Base-by-base conservation (phyloP, 2,888 invertebrate species). In the Agonopterix arenella region DNA sequence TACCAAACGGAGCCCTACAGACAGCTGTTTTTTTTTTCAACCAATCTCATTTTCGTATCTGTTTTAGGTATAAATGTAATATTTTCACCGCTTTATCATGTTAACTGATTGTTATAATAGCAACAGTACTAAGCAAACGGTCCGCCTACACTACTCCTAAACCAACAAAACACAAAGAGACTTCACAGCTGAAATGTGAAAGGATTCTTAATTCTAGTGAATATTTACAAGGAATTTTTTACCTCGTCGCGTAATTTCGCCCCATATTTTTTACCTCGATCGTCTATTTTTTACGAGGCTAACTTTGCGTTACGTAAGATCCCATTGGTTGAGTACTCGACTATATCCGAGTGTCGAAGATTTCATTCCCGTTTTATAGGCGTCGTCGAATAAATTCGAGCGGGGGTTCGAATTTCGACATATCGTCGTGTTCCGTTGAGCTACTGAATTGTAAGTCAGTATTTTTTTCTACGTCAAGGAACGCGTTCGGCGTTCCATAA, bases 341-440 rank as follows among this genome's bases (percentile, higher is more conserved):
- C 54, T 55, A 58, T 59, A 62, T 59, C 62, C 59, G 55, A 53
- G 51, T 56, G 56, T 56, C 60, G 62, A 57, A 62, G 57, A 63
- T 62, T 65, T 53, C 58, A 54, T 60, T 63, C 59, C 58, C 59
- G 57, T 62, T 70, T 70, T 68, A 70, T 66, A 64, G 66, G 59
- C 62, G 59, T 59, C 58, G 54, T 57, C 61, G 58, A 61, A 69
- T 68, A 68, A 66, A 69, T 69, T 68, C 64, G 60, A 58, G 13
- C 11, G 38, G n/a, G 46, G 28, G 18, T 49, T 37, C 52, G 46
- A 55, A 53, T 53, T 55, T 52, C 50, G 49, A 37, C 55, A 53
- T 57, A 50, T 55, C 44, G 46, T 47, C 49, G 46, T 48, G 43
- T 43, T 48, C 44, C 49, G 45, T 44, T 49, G 44, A 47, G 42